A percentile compares a stretch with the other conserved stretches of the same genome.
Evolutionary conservation across 2,888 invertebrate genomes (phyloP).

Genomic region (Invenusta paracnida): DNA sequence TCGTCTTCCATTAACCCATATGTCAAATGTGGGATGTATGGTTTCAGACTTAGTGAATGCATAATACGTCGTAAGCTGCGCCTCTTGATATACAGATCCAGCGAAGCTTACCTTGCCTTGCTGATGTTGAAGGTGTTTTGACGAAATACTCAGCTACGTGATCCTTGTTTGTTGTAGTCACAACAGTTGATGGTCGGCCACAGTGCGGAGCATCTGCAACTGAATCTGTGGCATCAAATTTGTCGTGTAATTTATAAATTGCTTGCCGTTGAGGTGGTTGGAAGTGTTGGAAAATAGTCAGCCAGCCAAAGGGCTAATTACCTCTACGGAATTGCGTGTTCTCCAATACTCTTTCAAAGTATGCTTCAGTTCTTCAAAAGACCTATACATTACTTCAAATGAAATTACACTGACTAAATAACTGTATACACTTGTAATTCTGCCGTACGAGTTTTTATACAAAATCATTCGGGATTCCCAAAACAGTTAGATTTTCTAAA

Average conservation of each 20-base stretch:
- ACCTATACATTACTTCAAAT: slow-evolving; percentile 2
- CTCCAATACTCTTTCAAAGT: slow-evolving; percentile 18
- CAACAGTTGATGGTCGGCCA: slow-evolving; percentile 12
- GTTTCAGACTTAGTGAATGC: background rate
- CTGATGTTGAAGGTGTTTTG: background rate
- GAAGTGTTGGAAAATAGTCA: slow-evolving; percentile 17
- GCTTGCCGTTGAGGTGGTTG: background rate
- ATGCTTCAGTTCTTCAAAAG: slow-evolving; percentile 5
- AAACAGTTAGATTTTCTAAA: background rate
- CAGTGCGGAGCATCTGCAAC: background rate
- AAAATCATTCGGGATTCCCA: background rate
- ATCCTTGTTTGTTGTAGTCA: slow-evolving; percentile 3
- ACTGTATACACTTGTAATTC: background rate
- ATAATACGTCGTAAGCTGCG: background rate
- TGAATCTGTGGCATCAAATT: slow-evolving; percentile 11
- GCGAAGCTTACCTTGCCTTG: background rate
- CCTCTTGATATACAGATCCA: background rate
- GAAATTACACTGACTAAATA: background rate
- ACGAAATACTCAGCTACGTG: background rate
- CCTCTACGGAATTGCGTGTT: slow-evolving; percentile 12
- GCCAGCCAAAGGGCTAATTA: background rate
- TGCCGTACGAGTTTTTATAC: slow-evolving; percentile 6
- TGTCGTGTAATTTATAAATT: slow-evolving; percentile 18
- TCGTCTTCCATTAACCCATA: background rate
- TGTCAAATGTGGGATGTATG: background rate